These are phyloP conservation scores for Spialia ferax DNA, from an alignment of 2,888 invertebrate species.

Conservation along the genomic window DNA sequence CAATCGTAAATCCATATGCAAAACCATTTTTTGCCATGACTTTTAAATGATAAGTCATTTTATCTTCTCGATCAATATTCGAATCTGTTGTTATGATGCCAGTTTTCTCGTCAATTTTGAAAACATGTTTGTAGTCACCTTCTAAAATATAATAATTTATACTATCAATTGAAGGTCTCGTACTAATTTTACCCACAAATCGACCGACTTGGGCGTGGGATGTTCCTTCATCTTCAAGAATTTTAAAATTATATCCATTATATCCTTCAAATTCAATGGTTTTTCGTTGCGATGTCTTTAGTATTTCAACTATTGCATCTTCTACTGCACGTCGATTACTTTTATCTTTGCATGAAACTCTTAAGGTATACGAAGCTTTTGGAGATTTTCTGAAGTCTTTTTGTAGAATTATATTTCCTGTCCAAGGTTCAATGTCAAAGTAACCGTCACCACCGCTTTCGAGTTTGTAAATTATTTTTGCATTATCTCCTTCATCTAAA, in stretches of 20 bases:
- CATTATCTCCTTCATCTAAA: conserved; percentile 95
- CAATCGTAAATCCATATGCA: conserved; percentile 92
- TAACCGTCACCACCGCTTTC: conserved; percentile 93
- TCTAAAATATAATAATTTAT: conserved; percentile 92
- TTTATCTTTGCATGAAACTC: conserved; percentile 93
- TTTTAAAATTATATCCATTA: conserved; percentile 93
- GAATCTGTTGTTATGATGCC: conserved; percentile 93
- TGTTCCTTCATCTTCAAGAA: conserved; percentile 93
- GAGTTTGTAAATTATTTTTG: conserved; percentile 91
- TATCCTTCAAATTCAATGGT: conserved; percentile 91
- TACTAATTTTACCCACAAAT: conserved; percentile 92
- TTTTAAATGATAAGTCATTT: conserved; percentile 91
- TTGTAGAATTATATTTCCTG: conserved; percentile 91
- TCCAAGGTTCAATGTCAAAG: conserved; percentile 92
- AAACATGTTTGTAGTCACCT: conserved; percentile 92
- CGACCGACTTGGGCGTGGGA: conserved; percentile 88
- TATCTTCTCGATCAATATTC: conserved; percentile 94
- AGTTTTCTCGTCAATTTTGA: conserved; percentile 92
- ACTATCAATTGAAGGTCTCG: conserved; percentile 87
- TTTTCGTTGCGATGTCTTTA: conserved; percentile 90
- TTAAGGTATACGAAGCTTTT: conserved; percentile 90
- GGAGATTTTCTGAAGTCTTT: conserved; percentile 88
- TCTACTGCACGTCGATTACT: conserved; percentile 91
- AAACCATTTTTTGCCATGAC: conserved; percentile 93
- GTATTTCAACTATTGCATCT: conserved; percentile 93